These are phyloP conservation scores for Ramphastos sulfuratus DNA, from an alignment of 2,113 vertebrate species.

Conservation along the genomic window DNA sequence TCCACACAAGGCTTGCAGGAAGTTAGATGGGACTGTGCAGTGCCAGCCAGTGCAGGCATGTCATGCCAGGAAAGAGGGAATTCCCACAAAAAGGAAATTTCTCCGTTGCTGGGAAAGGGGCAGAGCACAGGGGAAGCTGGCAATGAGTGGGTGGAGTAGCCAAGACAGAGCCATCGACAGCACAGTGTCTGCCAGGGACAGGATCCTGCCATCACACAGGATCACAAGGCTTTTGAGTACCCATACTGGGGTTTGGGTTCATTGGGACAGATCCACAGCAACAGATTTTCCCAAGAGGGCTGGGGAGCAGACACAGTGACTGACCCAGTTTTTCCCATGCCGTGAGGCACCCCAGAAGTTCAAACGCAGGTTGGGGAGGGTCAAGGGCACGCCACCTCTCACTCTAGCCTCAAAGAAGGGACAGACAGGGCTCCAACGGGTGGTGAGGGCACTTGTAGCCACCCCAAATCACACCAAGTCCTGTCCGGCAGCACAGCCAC, in stretches of 20 bases:
- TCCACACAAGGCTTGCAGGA: background rate
- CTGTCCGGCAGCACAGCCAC: background rate
- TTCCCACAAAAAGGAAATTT: slow-evolving; percentile 21
- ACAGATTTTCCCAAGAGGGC: background rate
- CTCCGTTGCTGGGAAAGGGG: background rate
- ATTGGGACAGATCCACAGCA: background rate
- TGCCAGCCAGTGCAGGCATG: background rate
- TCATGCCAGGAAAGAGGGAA: slow-evolving; percentile 7
- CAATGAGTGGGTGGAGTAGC: background rate
- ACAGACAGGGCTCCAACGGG: rapidly evolving
- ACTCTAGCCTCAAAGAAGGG: no score
- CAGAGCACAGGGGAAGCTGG: background rate
- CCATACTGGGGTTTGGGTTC: rapidly evolving
- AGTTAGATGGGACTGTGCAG: rapidly evolving
- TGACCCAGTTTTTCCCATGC: slow-evolving; percentile 1
- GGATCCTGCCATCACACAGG: background rate
- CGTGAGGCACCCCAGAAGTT: background rate
- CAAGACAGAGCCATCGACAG: background rate
- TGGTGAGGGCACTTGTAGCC: background rate
- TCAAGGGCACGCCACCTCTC: background rate
- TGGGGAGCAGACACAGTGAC: rapidly evolving
- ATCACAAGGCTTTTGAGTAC: background rate
- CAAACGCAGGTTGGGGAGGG: background rate
- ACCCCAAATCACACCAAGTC: background rate
- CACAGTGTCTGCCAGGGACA: background rate